Evolutionary conservation across 2,888 invertebrate genomes (phyloP), one percentile per base, ranked within the genome.

Genomic region (Seira sanloemensis): DNA sequence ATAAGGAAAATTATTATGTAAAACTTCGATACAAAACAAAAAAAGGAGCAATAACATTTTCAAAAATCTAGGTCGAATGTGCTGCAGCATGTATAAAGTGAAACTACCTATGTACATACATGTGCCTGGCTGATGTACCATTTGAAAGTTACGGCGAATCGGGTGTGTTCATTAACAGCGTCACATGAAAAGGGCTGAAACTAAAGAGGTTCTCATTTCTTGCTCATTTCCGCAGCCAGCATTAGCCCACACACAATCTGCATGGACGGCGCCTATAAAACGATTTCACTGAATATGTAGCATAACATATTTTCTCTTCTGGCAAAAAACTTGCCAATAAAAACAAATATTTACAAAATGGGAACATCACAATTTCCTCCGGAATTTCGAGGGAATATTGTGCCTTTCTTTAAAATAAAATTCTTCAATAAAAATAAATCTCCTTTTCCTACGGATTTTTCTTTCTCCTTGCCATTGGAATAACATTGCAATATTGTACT

Each of bases 301-400:
- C 50, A 50, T 50, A n/a, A 50, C 50, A 50, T 50, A 50, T 50
- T 50, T 50, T 50, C n/a, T n/a, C n/a, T n/a, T n/a, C n/a, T n/a
- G 12, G 50, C 50, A 50, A 50, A n/a, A n/a, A n/a, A 50, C 50
- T 50, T 50, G 50, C 50, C 50, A 50, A 50, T 50, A 50, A 50
- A 50, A 50, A 50, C 50, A 50, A 50, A 50, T 50, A 50, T 50
- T 12, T 50, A 50, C 50, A 50, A 50, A n/a, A n/a, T n/a, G 50
- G 16, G 2, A 50, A 50, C 50, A 50, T 50, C 50, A 50, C 50
- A 50, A 50, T 50, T 50, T 50, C 16, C 50, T 12, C n/a, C 50
- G 50, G 50, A 16, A 50, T n/a, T n/a, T 50, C 2, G 50, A 18
- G 2, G 50, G 50, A 50, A 50, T 50, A 12, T n/a, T n/a, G n/a